Evolutionary conservation across 2,888 invertebrate genomes (phyloP).

Genomic region (Drosophila neoperkinsi): DNA sequence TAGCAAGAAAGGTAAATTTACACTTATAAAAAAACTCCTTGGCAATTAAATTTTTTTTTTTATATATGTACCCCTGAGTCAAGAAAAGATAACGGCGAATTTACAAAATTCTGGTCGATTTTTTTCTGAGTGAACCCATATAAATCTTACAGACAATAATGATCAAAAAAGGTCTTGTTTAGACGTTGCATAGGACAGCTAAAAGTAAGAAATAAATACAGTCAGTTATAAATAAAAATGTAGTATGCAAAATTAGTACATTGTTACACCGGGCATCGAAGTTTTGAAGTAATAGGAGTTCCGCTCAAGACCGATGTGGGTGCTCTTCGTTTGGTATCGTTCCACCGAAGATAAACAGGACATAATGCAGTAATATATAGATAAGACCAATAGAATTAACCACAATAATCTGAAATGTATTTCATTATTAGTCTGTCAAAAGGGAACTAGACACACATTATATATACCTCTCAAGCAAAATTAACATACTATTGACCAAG

Average conservation of each 20-base stretch:
- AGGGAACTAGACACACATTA: not conserved
- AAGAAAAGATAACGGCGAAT: not conserved
- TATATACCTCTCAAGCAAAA: slow-evolving; percentile 73
- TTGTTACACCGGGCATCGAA: slow-evolving; percentile 81
- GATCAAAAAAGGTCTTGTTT: slow-evolving; percentile 62
- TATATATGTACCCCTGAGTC: not conserved
- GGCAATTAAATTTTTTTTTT: too few relatives aligned
- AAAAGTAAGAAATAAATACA: not conserved
- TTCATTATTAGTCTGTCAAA: not conserved
- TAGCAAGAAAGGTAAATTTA: not conserved
- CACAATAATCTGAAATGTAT: slow-evolving; percentile 69
- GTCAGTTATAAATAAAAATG: not conserved
- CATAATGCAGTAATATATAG: slow-evolving; percentile 74
- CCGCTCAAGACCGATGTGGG: slow-evolving; percentile 83
- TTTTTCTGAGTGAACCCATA: not conserved
- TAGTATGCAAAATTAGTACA: slow-evolving; percentile 50
- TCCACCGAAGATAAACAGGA: slow-evolving; percentile 81
- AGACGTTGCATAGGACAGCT: slow-evolving; percentile 82
- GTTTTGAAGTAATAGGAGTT: slow-evolving; percentile 84
- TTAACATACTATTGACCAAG: slow-evolving; percentile 64
- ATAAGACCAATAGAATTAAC: slow-evolving; percentile 72
- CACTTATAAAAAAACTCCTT: not conserved
- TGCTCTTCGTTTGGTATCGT: slow-evolving; percentile 82
- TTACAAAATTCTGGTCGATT: not conserved
- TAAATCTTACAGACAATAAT: slow-evolving; percentile 71